phyloP scores from a whole-genome alignment of 2,888 invertebrate genomes.

The Tolmerus cingulatus region DNA sequence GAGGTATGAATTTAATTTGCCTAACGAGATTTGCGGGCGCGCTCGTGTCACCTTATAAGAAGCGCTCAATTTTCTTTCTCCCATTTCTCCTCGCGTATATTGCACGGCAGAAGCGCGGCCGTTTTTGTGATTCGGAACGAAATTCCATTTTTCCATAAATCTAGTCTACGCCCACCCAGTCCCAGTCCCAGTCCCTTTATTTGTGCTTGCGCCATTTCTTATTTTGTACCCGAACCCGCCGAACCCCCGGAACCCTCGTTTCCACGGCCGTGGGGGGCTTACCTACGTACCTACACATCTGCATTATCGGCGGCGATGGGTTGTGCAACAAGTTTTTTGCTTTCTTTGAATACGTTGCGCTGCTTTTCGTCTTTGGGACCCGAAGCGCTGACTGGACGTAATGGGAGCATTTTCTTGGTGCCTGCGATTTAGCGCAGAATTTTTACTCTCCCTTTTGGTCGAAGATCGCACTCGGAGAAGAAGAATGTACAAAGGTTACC shows the following conservation, averaged over 20 bases:
- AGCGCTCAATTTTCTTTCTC: slow-evolving; percentile 3
- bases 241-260: not conserved
- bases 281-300: not conserved
- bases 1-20: slow-evolving; percentile 2
- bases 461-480: not conserved
- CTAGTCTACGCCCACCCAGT: not conserved
- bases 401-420: slow-evolving; percentile 13
- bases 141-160: slow-evolving; percentile 16
- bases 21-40: slow-evolving; percentile 4
- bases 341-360: not conserved
- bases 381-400: slow-evolving; percentile 12
- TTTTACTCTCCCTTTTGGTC: not conserved
- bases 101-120: not conserved
- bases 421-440: not conserved
- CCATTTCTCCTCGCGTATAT: not conserved
- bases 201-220: not conserved
- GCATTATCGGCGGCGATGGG: not conserved
- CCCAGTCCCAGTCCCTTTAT: not conserved
- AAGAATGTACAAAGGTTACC: not conserved
- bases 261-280: not conserved
- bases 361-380: not conserved
- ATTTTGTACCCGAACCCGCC: not conserved
- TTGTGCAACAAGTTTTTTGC: slow-evolving; percentile 20
- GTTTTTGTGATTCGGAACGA: not conserved
- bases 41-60: slow-evolving; percentile 10